phyloP scores from a whole-genome alignment of 2,797 vertebrate species.

The Pyrocephalus nanus region DNA sequence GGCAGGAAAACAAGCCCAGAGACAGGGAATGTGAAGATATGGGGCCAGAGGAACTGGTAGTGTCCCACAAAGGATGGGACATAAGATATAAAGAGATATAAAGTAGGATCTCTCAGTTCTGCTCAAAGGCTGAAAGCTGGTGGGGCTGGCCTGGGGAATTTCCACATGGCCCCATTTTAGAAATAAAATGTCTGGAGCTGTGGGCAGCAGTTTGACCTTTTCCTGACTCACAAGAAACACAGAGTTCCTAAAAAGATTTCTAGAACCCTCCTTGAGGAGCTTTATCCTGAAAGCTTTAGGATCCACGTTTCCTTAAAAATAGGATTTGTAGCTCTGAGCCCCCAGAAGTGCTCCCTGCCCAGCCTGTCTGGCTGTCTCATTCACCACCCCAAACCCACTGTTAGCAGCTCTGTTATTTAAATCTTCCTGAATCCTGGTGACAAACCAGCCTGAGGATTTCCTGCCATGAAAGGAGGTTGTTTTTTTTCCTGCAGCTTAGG shows the following conservation, averaged over 20 bases:
- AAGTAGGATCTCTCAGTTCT: not conserved
- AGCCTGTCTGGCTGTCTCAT: not conserved
- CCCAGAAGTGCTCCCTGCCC: not conserved
- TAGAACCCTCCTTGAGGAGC: not conserved
- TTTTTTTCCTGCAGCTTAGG: constrained; percentile 33
- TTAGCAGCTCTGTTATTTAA: not conserved
- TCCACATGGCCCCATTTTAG: not conserved
- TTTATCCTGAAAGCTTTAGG: not conserved
- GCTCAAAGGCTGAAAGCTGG: not conserved
- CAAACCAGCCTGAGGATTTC: constrained; percentile 56
- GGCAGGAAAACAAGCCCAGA: not conserved
- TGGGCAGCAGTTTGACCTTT: not conserved
- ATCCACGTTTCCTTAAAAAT: accelerated
- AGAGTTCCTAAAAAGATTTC: not conserved
- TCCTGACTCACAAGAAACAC: not conserved
- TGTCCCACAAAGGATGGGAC: not conserved
- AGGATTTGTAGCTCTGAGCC: not conserved
- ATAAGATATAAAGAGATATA: not conserved
- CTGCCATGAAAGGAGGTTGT: constrained; percentile 52
- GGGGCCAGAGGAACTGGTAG: not conserved
- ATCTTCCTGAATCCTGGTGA: constrained; percentile 29
- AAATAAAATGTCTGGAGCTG: not conserved
- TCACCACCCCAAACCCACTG: not conserved
- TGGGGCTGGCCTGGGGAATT: not conserved
- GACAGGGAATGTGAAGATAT: not conserved